Evolutionary conservation across 2,113 vertebrate species (phyloP).

Genomic region (Probosciger aterrimus): DNA sequence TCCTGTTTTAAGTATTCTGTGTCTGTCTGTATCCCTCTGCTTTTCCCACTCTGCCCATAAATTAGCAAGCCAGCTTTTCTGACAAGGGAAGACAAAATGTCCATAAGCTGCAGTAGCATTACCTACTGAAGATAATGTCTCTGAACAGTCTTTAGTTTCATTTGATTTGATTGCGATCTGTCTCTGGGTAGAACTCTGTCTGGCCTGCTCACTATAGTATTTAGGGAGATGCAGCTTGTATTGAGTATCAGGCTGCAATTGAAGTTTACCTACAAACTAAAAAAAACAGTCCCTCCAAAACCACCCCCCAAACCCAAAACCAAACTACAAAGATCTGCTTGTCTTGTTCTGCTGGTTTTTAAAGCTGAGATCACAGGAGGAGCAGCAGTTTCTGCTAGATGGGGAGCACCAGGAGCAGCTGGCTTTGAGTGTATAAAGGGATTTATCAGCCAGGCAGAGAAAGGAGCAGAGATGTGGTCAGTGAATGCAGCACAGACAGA

Average conservation of each 20-base stretch:
- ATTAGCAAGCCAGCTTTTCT: constrained; percentile 71
- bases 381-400: neutral
- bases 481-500: neutral
- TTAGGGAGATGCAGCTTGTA: neutral
- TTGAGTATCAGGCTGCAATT: rapidly evolving
- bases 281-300: neutral
- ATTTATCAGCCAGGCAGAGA: neutral
- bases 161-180: neutral
- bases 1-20: constrained; percentile 69
- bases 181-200: neutral
- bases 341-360: neutral
- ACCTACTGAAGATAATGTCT: neutral
- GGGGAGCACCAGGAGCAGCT: neutral
- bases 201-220: neutral
- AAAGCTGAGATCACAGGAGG: neutral
- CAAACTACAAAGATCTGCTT: neutral
- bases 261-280: neutral
- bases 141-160: neutral
- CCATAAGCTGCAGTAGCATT: constrained; percentile 42
- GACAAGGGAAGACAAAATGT: constrained; percentile 55
- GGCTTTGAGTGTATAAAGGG: neutral
- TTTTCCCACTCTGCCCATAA: constrained; percentile 68
- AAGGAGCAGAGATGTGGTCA: neutral
- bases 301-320: neutral
- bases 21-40: constrained; percentile 69